Percentiles rank a stretch among this genome's conserved stretches.
Conservation (phyloP, 2,888 invertebrate species). For the Coelogynopora nodosa region DNA sequence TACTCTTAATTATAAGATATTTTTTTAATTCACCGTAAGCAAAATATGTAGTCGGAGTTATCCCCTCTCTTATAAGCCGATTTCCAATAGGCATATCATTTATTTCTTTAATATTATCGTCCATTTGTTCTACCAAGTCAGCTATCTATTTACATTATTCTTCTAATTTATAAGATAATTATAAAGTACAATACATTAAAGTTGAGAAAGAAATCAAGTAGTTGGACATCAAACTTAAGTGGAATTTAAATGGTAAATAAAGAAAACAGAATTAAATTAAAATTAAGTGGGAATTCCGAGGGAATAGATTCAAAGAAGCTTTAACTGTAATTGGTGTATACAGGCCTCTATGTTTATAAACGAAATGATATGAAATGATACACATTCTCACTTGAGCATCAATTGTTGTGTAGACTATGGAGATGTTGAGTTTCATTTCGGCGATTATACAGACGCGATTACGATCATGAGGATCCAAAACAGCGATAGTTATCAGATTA, state of each 20-base stretch:
- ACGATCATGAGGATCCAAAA: not conserved
- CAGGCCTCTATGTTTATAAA: not conserved
- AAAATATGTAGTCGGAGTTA: no score
- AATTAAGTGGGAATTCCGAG: conserved; percentile 17
- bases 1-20: no score
- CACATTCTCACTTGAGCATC: not conserved
- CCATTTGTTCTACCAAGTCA: no score
- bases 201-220: not conserved
- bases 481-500: not conserved
- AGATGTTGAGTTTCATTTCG: conserved; percentile 36
- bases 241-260: not conserved
- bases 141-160: no score
- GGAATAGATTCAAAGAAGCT: not conserved
- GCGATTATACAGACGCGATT: conserved; percentile 26
- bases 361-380: no score
- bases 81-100: no score
- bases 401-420: not conserved
- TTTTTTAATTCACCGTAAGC: no score
- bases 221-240: not conserved
- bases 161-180: conserved; percentile 22
- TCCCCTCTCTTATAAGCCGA: no score
- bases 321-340: not conserved
- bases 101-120: no score
- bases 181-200: not conserved
- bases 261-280: not conserved